These are phyloP conservation scores for Halcyon badia DNA, from an alignment of 2,797 vertebrate genomes.

Conservation along the genomic window DNA sequence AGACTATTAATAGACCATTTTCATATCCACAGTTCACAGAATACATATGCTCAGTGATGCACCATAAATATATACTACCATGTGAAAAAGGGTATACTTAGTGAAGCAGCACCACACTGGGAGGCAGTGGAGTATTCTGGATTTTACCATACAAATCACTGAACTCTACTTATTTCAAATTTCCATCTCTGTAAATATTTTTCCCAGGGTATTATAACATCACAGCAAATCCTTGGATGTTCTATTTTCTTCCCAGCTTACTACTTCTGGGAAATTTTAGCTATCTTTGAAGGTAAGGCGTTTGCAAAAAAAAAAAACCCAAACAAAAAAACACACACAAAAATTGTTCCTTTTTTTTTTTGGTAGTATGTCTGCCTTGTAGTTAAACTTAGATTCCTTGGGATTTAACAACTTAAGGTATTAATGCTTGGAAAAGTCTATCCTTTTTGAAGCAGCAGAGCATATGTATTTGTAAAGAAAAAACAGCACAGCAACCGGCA, in stretches of 20 bases:
- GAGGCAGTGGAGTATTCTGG: not conserved
- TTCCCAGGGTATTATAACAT: not conserved
- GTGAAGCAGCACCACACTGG: not conserved
- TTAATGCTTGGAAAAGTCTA: constrained; percentile 4
- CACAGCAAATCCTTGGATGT: not conserved
- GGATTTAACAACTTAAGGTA: constrained; percentile 34
- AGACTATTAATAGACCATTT: not conserved
- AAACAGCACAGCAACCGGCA: constrained; percentile 20
- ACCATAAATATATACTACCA: not conserved
- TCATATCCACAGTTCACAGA: not conserved
- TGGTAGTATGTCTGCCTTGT: not conserved
- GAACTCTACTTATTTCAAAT: not conserved
- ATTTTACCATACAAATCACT: not conserved
- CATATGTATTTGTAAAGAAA: constrained; percentile 56
- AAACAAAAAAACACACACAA: too few species aligned
- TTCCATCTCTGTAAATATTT: not conserved
- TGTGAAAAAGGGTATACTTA: not conserved
- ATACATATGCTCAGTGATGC: not conserved
- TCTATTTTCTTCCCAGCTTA: not conserved
- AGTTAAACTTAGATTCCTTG: not conserved
- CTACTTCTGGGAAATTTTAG: not conserved
- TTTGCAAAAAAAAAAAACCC: not conserved
- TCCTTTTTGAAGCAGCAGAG: not conserved
- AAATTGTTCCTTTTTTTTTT: not conserved
- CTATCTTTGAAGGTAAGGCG: not conserved